Base-by-base conservation (phyloP, 2,888 invertebrate genomes). In the Zygaena filipendulae region DNA sequence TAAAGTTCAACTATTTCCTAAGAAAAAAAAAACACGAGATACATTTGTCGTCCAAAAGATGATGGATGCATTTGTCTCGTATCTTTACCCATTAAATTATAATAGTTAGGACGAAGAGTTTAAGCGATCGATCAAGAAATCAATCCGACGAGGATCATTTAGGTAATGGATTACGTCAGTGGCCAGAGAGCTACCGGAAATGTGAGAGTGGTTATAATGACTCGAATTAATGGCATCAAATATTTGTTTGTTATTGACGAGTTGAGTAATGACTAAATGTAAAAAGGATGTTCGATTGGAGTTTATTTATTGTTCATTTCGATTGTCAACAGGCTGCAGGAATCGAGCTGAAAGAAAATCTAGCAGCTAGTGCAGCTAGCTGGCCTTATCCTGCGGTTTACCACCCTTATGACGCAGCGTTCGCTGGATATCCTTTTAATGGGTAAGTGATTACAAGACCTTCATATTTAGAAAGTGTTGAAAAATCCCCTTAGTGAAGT, bases 341-440 rank as follows among this genome's bases (percentile, higher is more conserved):
- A 27, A 84, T 94, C 48, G 94, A 94, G 63, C 81, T 94, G 52
- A 94, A 94, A 72, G 94, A 94, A 70, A 93, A 92, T 63, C 77
- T 94, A 41, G 90, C 91, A 27, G 87, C 88, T 18, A 88, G 89
- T 42, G 91, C 88, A 31, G 89, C 92, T 33, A 87, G 89, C 33
- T 94, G 94, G 94, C 92, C 92, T 44, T 94, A 94, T 71, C 91
- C 93, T 31, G 88, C 92, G 22, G 91, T 94, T 42, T 95, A 95
- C 74, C 95, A 95, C 72, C 94, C 95, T 27, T 95, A 95, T 74
- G 95, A 96, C 57, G 90, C 93, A 35, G 91, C 93, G 34, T 92
- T 95, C 63, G 92, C 92, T 36, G 92, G 92, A 49, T 95, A 96
- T 82, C 93, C 95, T 42, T 96, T 95, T 81, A 94, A 93, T 79